These are phyloP conservation scores for Odontocolon sp. DNA, from an alignment of 2,888 invertebrate species.

Conservation along the genomic window DNA sequence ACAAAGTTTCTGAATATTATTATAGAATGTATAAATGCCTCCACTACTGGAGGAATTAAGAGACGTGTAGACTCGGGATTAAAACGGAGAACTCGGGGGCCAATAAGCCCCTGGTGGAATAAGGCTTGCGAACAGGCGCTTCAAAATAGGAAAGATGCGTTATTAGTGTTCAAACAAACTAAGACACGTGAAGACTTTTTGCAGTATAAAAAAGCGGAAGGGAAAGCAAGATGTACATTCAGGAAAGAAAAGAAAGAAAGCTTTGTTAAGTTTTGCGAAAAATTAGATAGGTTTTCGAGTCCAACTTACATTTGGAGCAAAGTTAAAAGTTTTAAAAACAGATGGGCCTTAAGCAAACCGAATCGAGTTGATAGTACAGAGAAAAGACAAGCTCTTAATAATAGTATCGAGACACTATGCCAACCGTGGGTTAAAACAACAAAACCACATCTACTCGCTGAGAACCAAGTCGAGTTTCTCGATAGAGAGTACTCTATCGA, in stretches of 20 bases:
- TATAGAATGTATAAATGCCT: background rate
- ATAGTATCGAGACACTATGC: conserved; percentile 1
- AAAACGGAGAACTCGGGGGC: background rate
- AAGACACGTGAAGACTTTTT: background rate
- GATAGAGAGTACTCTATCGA: background rate
- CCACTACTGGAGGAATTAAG: background rate
- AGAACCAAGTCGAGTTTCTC: background rate
- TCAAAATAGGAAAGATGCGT: background rate
- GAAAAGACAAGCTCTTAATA: background rate
- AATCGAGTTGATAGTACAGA: background rate
- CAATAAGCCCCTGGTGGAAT: conserved; percentile 12
- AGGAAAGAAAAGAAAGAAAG: conserved; percentile 21
- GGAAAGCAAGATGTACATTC: conserved; percentile 8
- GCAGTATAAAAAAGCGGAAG: conserved; percentile 10
- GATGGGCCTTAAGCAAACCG: background rate
- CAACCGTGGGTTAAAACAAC: conserved; percentile 1
- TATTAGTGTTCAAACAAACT: background rate
- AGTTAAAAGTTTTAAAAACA: conserved; percentile 38
- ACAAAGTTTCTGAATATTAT: background rate
- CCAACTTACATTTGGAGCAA: conserved; percentile 29
- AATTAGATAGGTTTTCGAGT: conserved; percentile 10
- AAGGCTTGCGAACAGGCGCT: background rate
- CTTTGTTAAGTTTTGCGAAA: conserved; percentile 26
- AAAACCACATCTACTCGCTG: background rate
- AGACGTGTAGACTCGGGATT: background rate